Evolutionary conservation across 2,113 vertebrate genomes (phyloP).

Genomic region (Damaliscus lunatus): DNA sequence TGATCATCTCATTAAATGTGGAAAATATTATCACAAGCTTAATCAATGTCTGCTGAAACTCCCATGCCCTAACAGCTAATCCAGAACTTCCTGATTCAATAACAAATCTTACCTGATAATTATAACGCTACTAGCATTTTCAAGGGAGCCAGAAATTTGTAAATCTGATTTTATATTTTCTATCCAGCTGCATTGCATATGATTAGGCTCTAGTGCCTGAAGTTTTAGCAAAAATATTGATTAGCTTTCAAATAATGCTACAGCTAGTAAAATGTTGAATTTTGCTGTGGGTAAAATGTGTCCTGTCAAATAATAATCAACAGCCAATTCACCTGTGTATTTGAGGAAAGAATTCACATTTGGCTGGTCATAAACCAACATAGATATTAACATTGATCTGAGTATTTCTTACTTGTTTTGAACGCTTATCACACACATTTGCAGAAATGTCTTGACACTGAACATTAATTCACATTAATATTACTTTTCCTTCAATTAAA

Average conservation of each 20-base stretch:
- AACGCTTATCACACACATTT: neutral
- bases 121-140: conserved; percentile 20
- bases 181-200: neutral
- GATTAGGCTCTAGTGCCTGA: conserved; percentile 44
- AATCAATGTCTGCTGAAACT: conserved; percentile 24
- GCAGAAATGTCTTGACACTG: neutral
- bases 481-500: conserved; percentile 3
- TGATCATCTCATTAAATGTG: conserved; percentile 28
- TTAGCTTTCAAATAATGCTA: conserved; percentile 52
- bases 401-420: neutral
- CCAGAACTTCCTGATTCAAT: neutral
- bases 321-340: conserved; percentile 45
- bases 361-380: conserved; percentile 38
- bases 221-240: conserved; percentile 66
- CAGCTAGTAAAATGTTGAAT: conserved; percentile 57
- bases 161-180: conserved; percentile 52
- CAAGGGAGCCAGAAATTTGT: conserved; percentile 2
- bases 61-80: neutral
- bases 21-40: conserved; percentile 44
- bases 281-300: conserved; percentile 63
- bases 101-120: conserved; percentile 24
- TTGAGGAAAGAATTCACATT: conserved; percentile 51
- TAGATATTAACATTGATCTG: conserved; percentile 9
- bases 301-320: conserved; percentile 63
- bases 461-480: conserved; percentile 11